These are phyloP conservation scores for Lepidonotus clava DNA, from an alignment of 2,888 invertebrate genomes.

Conservation along the genomic window DNA sequence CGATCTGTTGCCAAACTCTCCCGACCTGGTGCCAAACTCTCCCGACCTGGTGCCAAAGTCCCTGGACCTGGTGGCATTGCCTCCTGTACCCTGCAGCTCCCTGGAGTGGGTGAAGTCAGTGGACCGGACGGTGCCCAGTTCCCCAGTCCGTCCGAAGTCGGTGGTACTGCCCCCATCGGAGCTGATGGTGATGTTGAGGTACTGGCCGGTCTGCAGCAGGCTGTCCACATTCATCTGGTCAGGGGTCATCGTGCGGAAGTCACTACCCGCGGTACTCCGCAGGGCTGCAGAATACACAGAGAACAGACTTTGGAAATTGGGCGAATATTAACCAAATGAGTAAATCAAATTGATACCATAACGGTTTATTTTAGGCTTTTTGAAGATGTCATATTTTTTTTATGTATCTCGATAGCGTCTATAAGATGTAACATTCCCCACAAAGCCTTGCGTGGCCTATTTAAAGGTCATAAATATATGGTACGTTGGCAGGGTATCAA, in stretches of 20 bases:
- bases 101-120: neutral
- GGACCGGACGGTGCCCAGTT: constrained; percentile 8
- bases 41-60: neutral
- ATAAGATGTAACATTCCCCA: too few relatives aligned
- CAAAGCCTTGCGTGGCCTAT: too few relatives aligned
- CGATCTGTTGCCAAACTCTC: neutral
- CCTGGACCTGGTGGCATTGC: neutral
- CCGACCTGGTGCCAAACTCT: neutral
- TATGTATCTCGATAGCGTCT: too few relatives aligned
- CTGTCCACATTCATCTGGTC: constrained; percentile 76
- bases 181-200: constrained; percentile 71
- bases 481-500: too few relatives aligned
- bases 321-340: too few relatives aligned
- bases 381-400: too few relatives aligned
- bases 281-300: neutral
- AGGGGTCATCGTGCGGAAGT: constrained; percentile 67
- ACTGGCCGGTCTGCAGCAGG: constrained; percentile 72
- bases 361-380: too few relatives aligned
- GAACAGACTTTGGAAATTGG: too few relatives aligned
- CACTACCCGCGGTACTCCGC: constrained; percentile 15
- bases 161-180: constrained; percentile 59
- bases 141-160: constrained; percentile 35
- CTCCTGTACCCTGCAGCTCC: neutral
- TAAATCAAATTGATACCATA: too few relatives aligned
- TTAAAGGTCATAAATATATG: too few relatives aligned